These are phyloP conservation scores for Rapana venosa DNA, from an alignment of 2,888 invertebrate species.

Conservation along the genomic window DNA sequence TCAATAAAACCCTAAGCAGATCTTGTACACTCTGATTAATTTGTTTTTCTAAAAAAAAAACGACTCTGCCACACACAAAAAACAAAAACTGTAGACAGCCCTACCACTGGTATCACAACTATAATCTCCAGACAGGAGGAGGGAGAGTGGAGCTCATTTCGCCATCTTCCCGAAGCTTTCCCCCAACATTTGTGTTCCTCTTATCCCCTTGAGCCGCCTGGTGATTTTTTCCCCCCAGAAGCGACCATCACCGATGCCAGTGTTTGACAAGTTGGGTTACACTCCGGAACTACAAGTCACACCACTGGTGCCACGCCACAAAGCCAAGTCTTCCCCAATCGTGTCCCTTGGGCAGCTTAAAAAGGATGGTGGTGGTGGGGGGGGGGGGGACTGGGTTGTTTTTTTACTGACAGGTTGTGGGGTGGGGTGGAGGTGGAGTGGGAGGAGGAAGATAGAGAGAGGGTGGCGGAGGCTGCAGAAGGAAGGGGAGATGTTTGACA, in stretches of 20 bases:
- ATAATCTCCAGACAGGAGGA: neutral
- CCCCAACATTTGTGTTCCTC: no score
- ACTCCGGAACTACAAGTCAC: neutral
- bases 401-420: neutral
- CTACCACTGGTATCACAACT: neutral
- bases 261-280: neutral
- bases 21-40: no score
- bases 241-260: neutral
- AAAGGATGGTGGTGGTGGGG: neutral
- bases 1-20: no score
- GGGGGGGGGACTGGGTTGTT: neutral
- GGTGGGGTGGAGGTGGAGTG: neutral
- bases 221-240: neutral
- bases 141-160: neutral
- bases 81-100: no score
- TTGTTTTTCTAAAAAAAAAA: no score
- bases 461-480: neutral
- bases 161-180: neutral
- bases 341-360: neutral
- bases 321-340: neutral
- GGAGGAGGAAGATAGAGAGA: neutral
- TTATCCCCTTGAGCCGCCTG: neutral
- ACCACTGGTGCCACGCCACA: neutral
- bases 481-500: conserved; percentile 25
- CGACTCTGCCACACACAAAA: no score